Evolutionary conservation across 2,888 invertebrate species (phyloP).

Genomic region (Lochmaea crataegi): DNA sequence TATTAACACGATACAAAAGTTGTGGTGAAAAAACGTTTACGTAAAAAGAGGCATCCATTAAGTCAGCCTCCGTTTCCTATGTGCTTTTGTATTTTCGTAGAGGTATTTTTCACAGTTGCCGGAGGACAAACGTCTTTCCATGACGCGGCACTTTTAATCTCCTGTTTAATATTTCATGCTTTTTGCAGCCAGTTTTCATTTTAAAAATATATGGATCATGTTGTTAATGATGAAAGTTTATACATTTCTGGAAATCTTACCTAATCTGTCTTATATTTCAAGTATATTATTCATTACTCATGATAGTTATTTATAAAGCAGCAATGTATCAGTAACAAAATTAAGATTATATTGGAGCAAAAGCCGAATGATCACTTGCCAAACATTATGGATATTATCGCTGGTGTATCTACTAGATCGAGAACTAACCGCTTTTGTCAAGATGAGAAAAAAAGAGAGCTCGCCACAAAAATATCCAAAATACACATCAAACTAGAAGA

Average conservation of each 20-base stretch:
- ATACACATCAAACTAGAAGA: too few relatives aligned
- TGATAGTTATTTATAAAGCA: too few relatives aligned
- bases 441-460: too few relatives aligned
- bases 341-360: too few relatives aligned
- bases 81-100: conserved; percentile 59
- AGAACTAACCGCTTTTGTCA: too few relatives aligned
- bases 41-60: conserved; percentile 60
- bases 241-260: neutral
- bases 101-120: conserved; percentile 59
- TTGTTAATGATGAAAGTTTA: neutral
- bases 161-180: conserved; percentile 62
- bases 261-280: too few relatives aligned
- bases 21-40: conserved; percentile 28
- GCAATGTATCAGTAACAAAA: too few relatives aligned
- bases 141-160: conserved; percentile 62
- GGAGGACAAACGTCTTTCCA: conserved; percentile 60
- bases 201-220: neutral
- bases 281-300: too few relatives aligned
- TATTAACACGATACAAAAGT: conserved; percentile 16
- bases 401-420: too few relatives aligned
- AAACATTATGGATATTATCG: too few relatives aligned
- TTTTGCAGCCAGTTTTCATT: conserved; percentile 51
- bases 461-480: too few relatives aligned
- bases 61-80: conserved; percentile 56
- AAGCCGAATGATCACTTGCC: too few relatives aligned